Evolutionary conservation across 2,113 vertebrate genomes (phyloP).

Genomic region (Rhipidura dahli): DNA sequence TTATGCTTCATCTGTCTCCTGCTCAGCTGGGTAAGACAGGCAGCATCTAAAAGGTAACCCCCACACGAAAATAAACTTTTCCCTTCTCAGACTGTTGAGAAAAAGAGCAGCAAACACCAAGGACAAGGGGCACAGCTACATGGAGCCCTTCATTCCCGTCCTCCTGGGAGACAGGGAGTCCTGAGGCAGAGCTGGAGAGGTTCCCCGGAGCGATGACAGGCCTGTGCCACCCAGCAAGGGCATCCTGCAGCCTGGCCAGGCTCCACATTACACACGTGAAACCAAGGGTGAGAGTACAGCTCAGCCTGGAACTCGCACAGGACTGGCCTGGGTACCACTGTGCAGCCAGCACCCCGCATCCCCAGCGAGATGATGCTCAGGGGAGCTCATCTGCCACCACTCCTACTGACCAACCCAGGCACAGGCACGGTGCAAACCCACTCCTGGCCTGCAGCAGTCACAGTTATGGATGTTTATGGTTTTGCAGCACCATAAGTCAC

Average conservation of each 20-base stretch:
- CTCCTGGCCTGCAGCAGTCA: background rate
- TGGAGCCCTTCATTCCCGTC: background rate
- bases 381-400: background rate
- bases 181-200: background rate
- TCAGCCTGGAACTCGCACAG: background rate
- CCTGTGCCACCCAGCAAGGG: background rate
- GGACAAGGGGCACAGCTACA: background rate
- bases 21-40: background rate
- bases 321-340: accelerated
- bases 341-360: background rate
- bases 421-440: background rate
- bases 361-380: accelerated
- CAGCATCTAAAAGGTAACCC: background rate
- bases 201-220: background rate
- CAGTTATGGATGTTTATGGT: background rate
- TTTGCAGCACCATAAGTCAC: conserved; percentile 26
- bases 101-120: background rate
- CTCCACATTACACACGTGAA: accelerated
- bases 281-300: background rate
- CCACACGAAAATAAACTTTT: background rate
- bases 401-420: background rate
- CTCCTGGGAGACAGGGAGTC: accelerated
- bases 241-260: background rate
- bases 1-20: background rate
- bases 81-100: background rate